Evolutionary conservation across 2,888 invertebrate species (phyloP), one percentile per base, ranked within the genome.

Genomic region (Druceiella hillmani): DNA sequence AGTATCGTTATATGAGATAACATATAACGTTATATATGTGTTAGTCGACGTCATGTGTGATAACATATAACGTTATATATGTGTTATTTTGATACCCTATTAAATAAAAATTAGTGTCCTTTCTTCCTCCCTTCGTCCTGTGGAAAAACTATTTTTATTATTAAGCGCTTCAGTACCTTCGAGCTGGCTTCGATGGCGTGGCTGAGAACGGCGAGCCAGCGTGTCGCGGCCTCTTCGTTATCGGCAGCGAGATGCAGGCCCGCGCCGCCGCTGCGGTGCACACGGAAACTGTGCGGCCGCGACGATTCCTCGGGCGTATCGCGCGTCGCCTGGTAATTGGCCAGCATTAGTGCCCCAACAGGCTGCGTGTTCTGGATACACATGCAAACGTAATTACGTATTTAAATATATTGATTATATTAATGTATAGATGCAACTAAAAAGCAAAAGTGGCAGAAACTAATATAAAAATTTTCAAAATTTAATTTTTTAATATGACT

Each of bases 311-410:
- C 84, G 29, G 80, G 77, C 3, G 68, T 66, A 17, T 50, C 51
- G 25, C 78, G 74, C 36, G 69, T 65, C 5, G 92, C 78, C 42
- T 80, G 80, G 61, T 90, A 91, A 58, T 89, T 88, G 27, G 84
- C 79, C 44, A 93, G 74, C 75, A 89, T 86, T 47, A 92, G 77
- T 10, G 92, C 92, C 44, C 93, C 93, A 27, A 92, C 83, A 38
- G 92, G 92, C 61, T 88, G 88, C 42, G 83, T 79, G 56, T 88
- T 88, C 89, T 87, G 56, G 7, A 57, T 52, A 46, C 39, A 54
- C 50, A 49, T 51, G 52, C 17, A 28, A 36, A 12, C 9, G 10
- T 10, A 28, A 13, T 26, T 17, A 16, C 17, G 9, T 26, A 33
- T 36, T 30, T 17, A 24, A 24, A 33, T 17, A 17, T 13, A 7